Evolutionary conservation across 30 jellyfish, hydroid and myxozoan species (phyloP), one percentile per base, ranked within the genome.

Genomic region (Catostylus mosaicus): DNA sequence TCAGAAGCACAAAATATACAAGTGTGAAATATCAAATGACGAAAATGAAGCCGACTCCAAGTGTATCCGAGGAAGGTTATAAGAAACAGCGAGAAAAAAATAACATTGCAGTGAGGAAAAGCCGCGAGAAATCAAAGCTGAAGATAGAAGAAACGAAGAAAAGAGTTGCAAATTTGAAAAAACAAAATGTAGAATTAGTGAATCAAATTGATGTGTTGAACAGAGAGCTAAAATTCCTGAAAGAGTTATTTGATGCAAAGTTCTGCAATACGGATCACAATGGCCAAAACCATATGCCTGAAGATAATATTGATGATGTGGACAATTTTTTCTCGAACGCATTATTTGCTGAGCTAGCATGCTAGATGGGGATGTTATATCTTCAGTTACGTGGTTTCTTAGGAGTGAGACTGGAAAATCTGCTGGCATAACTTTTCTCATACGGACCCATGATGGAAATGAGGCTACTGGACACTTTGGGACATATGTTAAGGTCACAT

Each of bases 41-140:
- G 12, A 52, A 52, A 57, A 68, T 61, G 93, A 83, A 67, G 73
- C 32, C 33, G 8, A 14, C 85, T 1, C 47, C 73, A 71, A 61
- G 30, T 9, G 1, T 30, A 60, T 24, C 67, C 20, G 73, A 59
- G 35, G 79, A 72, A 7, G 65, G 30, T 19, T 84, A 84, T 51
- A 37, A 38, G 40, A 31, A 64, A 11, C 84, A 70, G 45, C 24
- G 96, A 80, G 80, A 64, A 29, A 76, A 54, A 45, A 89, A 89
- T 48, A 89, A 89, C 76, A 40, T 82, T 6, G 88, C 97, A 7
- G 97, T 89, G 23, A 37, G 94, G 30, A 89, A 75, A 80, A 89
- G 97, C 86, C 81, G 97, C 18, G 97, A 80, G 43, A 89, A 79
- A 66, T 63, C 93, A 22, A 89, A 69, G 63, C 70, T 46, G 75